Evolutionary conservation across 2,888 invertebrate species (phyloP).

Genomic region (Caenorhabditis becei): DNA sequence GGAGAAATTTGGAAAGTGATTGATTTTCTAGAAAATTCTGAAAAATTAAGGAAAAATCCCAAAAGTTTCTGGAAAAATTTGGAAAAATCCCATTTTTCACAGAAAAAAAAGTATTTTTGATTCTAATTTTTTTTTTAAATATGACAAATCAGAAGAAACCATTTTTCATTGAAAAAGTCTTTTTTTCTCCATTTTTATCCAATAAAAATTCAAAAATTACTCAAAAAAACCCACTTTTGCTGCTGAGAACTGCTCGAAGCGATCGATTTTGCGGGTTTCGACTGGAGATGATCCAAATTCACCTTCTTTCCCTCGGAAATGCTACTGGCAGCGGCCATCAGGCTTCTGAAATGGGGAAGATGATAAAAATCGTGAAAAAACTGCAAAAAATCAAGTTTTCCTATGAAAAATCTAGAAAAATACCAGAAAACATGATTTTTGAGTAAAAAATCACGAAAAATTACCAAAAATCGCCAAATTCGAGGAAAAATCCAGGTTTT

Average conservation of each 20-base stretch:
- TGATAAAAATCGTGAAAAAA: not conserved
- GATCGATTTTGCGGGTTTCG: slow-evolving; percentile 26
- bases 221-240: slow-evolving; percentile 25
- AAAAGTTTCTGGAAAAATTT: not conserved
- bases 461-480: too few relatives aligned
- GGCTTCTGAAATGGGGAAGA: slow-evolving; percentile 31
- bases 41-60: not conserved
- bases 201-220: too few relatives aligned
- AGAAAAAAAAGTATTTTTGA: not conserved
- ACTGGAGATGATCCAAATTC: slow-evolving; percentile 35
- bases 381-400: not conserved
- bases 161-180: not conserved
- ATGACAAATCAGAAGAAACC: not conserved
- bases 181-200: not conserved
- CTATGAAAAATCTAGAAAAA: too few relatives aligned
- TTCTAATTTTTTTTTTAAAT: too few relatives aligned
- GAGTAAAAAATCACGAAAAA: too few relatives aligned
- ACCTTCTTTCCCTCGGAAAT: slow-evolving; percentile 51
- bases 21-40: slow-evolving; percentile 8
- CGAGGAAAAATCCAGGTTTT: too few relatives aligned
- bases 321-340: slow-evolving; percentile 60
- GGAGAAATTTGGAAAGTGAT: slow-evolving; percentile 4
- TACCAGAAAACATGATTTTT: too few relatives aligned
- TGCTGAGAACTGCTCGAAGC: not conserved
- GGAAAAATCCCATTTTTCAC: not conserved